Evolutionary conservation across 2,113 vertebrate species (phyloP).

Genomic region (Misgurnus anguillicaudatus): DNA sequence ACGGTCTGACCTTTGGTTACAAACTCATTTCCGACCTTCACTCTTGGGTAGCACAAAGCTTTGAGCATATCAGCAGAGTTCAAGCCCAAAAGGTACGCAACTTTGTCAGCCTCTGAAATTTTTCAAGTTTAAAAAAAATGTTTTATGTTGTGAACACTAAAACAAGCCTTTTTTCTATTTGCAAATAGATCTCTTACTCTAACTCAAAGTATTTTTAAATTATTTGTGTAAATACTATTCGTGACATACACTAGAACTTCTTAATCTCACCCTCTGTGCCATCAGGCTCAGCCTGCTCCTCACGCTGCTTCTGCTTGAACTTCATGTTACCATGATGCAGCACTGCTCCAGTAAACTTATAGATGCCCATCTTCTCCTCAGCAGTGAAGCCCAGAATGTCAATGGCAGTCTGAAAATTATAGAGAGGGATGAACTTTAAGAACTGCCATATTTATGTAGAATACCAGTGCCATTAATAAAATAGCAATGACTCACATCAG

Average conservation of each 20-base stretch:
- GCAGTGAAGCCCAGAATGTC: conserved; percentile 41
- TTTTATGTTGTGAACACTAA: background rate
- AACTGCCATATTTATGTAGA: background rate
- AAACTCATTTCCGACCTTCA: background rate
- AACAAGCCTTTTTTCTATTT: background rate
- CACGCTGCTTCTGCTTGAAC: conserved; percentile 81
- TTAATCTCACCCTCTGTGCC: conserved; percentile 70
- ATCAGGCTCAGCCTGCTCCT: conserved; percentile 78
- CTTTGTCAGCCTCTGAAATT: conserved; percentile 58
- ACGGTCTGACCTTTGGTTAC: conserved; percentile 12
- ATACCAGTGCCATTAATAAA: background rate
- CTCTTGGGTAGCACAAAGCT: background rate
- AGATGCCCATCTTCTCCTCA: conserved; percentile 45
- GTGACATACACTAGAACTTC: background rate
- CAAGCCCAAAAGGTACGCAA: conserved; percentile 9
- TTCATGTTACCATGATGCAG: conserved; percentile 78
- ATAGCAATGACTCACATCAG: conserved; percentile 74
- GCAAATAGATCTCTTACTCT: conserved; percentile 33
- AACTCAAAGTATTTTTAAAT: too few relatives aligned
- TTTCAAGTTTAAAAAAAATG: background rate
- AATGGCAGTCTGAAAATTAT: conserved; percentile 44
- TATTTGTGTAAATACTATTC: too few relatives aligned
- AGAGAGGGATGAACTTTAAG: background rate
- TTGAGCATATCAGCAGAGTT: background rate
- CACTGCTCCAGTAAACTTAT: conserved; percentile 71